Evolutionary conservation across 2,113 vertebrate genomes (phyloP), one percentile per base, ranked within the genome.

Genomic region (Dicentrarchus labrax): DNA sequence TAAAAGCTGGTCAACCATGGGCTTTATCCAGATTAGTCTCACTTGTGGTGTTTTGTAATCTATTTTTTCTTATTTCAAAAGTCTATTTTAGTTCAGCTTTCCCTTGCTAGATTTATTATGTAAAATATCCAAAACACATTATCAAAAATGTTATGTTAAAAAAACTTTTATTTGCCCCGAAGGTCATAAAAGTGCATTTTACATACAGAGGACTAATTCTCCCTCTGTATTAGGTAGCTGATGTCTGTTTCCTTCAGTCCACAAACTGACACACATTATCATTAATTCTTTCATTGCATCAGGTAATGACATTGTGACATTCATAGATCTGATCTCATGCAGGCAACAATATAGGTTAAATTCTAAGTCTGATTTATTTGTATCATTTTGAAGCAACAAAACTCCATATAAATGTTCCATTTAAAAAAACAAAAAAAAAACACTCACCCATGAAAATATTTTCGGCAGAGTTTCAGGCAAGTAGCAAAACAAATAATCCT

Each of bases 401-500:
- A 19, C 38, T 21, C 36, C 4, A 65, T 51, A 60, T 19, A 10
- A 62, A 15, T 39, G 43, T 61, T 59, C 12, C 45, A 57, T 66
- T 30, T 30, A 30, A 30, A 30, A 30, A 30, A 30, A n/a, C n/a
- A n/a, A 30, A 30, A 6, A 64, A 64, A 45, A 57, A 11, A 56
- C 24, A 59, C 66, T 70, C 66, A 45, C 57, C 5, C 51, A 15
- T 76, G n/a, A 9, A 21, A 2, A 22, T 1, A 3, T 11, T 39
- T 84, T 60, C 10, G 72, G 39, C 77, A 62, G 72, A 73, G 51
- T 62, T 82, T 76, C 41, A 72, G 50, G 38, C 66, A 13, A 65
- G 48, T 4, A 64, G 53, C 41, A 76, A 67, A 75, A 62, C 67
- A 60, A 88, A 82, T 76, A 22, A 43, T 77, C 50, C 66, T 71